Percentiles rank a stretch among this genome's conserved stretches.
phyloP scores from a whole-genome alignment of 2,113 vertebrate species.

The Scortum barcoo region DNA sequence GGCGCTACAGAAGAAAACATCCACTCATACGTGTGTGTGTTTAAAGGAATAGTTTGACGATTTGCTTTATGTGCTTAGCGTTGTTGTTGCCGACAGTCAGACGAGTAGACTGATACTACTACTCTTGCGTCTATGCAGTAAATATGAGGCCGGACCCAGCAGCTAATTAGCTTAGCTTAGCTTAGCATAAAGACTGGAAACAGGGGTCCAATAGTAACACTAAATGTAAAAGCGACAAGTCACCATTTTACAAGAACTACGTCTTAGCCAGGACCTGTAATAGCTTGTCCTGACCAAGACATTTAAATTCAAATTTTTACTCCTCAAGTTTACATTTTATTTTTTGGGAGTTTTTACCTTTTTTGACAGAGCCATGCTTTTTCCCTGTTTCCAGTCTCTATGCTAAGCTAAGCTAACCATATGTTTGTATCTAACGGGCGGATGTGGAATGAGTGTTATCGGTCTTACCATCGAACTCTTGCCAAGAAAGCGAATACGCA shows the following conservation, averaged over 20 bases:
- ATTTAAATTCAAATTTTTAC: too few species aligned
- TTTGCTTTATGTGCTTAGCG: neutral
- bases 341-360: neutral
- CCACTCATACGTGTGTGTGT: neutral
- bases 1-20: neutral
- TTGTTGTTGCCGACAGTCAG: neutral
- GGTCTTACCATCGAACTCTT: neutral
- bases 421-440: slow-evolving; percentile 14
- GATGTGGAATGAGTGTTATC: neutral
- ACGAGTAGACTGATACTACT: neutral
- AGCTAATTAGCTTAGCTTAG: slow-evolving; percentile 6
- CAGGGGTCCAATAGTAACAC: neutral
- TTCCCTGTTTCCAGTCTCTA: neutral
- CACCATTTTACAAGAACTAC: too few species aligned
- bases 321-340: too few species aligned
- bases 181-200: neutral
- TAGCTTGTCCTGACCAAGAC: too few species aligned
- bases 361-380: neutral
- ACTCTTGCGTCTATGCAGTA: neutral
- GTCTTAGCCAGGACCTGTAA: too few species aligned
- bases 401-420: slow-evolving; percentile 16
- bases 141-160: neutral
- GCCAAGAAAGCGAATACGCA: neutral
- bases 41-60: neutral
- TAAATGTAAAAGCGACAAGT: too few species aligned